phyloP scores from a whole-genome alignment of 1,140 invertebrate species.

The Zaprionus camerounensis region DNA sequence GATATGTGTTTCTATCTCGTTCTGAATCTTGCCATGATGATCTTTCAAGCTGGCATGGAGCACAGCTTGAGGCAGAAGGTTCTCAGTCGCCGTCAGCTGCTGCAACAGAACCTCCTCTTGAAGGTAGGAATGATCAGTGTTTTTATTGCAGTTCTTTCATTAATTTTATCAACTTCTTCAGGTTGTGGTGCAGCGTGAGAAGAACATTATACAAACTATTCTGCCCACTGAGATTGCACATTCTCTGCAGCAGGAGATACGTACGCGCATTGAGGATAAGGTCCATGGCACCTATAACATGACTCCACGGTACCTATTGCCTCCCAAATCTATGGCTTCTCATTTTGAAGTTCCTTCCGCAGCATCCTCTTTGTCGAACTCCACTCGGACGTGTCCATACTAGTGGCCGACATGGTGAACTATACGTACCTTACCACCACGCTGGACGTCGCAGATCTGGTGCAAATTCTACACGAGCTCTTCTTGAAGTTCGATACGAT shows the following conservation, averaged over 20 bases:
- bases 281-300: not conserved
- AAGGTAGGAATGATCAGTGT: conserved; percentile 12
- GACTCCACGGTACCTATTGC: conserved; percentile 15
- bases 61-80: conserved; percentile 17
- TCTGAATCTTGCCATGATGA: conserved; percentile 5
- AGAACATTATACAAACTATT: conserved; percentile 93
- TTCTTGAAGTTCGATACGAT: conserved; percentile 96
- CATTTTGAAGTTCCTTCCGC: conserved; percentile 16
- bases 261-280: conserved; percentile 86
- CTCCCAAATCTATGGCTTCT: not conserved
- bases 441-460: conserved; percentile 91
- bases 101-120: conserved; percentile 19
- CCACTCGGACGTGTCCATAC: conserved; percentile 94
- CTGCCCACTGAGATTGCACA: conserved; percentile 92
- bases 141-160: no score
- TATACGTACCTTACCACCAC: conserved; percentile 94
- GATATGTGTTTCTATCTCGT: not conserved
- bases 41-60: conserved; percentile 4
- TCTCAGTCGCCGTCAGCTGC: conserved; percentile 30
- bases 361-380: conserved; percentile 94
- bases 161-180: not conserved
- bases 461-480: conserved; percentile 95
- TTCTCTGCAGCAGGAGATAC: conserved; percentile 90
- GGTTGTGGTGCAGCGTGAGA: conserved; percentile 85
- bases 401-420: conserved; percentile 98